Percentiles rank a stretch among this genome's conserved stretches.
Evolutionary conservation across 2,888 invertebrate species (phyloP).

Genomic region (Boloria euphrosyne): DNA sequence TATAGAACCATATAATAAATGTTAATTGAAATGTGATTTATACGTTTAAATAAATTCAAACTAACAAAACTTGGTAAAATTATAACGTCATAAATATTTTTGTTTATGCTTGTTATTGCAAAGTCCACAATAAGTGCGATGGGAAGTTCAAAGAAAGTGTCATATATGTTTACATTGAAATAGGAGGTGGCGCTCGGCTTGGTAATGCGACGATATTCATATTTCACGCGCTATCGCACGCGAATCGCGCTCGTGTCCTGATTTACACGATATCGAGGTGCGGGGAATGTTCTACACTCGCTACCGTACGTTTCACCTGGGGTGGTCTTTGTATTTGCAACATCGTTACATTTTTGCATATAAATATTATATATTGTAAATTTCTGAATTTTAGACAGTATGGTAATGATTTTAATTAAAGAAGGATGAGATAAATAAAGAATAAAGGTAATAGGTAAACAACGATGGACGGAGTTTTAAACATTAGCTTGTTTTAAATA

Average conservation of each 20-base stretch:
- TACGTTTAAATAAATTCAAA: too few relatives aligned
- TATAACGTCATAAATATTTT: background rate
- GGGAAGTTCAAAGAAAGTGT: slow-evolving; percentile 33
- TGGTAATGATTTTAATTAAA: too few relatives aligned
- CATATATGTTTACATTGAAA: slow-evolving; percentile 34
- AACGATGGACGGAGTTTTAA: too few relatives aligned
- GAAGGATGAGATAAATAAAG: too few relatives aligned
- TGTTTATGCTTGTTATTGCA: slow-evolving; percentile 11
- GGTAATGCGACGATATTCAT: slow-evolving; percentile 71
- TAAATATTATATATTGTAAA: background rate
- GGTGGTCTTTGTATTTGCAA: slow-evolving; percentile 46
- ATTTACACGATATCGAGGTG: slow-evolving; percentile 70
- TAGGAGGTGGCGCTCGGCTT: slow-evolving; percentile 44
- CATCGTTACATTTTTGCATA: slow-evolving; percentile 21
- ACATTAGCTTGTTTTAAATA: background rate
- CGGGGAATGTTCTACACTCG: slow-evolving; percentile 57
- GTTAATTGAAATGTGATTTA: too few relatives aligned
- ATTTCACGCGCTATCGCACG: slow-evolving; percentile 68
- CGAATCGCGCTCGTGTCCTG: slow-evolving; percentile 65
- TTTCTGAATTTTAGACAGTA: too few relatives aligned
- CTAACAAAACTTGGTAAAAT: too few relatives aligned
- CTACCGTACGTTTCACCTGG: slow-evolving; percentile 56
- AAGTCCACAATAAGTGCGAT: slow-evolving; percentile 19
- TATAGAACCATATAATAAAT: too few relatives aligned
- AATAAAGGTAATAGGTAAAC: too few relatives aligned